Percentiles rank a stretch among this genome's conserved stretches.
Evolutionary conservation across 2,888 invertebrate genomes (phyloP).

Genomic region (Acanthacorydalis orientalis): DNA sequence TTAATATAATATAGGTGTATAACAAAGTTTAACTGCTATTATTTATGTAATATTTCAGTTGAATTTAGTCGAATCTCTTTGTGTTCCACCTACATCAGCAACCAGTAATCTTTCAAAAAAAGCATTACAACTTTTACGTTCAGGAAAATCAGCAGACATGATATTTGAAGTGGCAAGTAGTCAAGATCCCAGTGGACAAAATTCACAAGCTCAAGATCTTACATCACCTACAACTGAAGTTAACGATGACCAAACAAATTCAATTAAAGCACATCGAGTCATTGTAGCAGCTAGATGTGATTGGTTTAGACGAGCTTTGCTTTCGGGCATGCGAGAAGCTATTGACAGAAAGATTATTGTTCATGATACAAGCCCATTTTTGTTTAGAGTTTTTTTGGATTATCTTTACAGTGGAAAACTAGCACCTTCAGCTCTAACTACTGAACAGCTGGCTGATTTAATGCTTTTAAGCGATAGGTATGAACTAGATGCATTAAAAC

Average conservation of each 20-base stretch:
- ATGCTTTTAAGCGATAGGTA: conserved; percentile 45
- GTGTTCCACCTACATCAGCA: conserved; percentile 36
- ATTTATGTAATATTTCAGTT: conserved; percentile 23
- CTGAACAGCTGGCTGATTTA: conserved; percentile 42
- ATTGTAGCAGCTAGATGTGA: conserved; percentile 49
- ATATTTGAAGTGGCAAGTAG: conserved; percentile 37
- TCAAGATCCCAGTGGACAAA: conserved; percentile 6
- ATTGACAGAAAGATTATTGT: conserved; percentile 50
- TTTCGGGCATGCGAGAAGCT: conserved; percentile 54
- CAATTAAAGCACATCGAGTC: conserved; percentile 41
- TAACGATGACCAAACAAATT: conserved; percentile 8
- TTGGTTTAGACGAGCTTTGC: conserved; percentile 49
- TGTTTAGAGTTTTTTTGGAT: conserved; percentile 42
- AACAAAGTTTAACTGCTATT: not conserved
- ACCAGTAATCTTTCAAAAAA: conserved; percentile 38
- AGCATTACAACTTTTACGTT: conserved; percentile 36
- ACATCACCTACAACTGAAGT: conserved; percentile 1
- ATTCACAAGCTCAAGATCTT: not conserved
- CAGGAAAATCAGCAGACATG: conserved; percentile 41
- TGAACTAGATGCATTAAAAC: conserved; percentile 43
- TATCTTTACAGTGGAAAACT: conserved; percentile 46
- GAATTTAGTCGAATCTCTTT: conserved; percentile 41
- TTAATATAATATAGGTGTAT: not conserved
- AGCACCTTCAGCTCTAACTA: conserved; percentile 24
- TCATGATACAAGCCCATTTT: conserved; percentile 42